Base-by-base conservation (phyloP, 2,888 invertebrate species). In the Troilus luridus region DNA sequence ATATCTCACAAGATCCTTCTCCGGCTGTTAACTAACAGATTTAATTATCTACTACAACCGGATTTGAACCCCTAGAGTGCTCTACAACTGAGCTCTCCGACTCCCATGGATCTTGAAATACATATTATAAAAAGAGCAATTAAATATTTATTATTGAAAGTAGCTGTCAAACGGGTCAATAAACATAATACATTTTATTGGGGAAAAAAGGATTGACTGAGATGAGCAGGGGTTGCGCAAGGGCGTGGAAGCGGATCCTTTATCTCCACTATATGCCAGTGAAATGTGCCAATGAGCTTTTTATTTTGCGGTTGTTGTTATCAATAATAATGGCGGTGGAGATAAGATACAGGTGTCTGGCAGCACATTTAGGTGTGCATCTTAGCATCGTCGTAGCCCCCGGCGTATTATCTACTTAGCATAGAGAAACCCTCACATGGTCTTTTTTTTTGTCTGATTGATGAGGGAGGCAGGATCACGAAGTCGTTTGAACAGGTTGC, bases 281-380 rank as follows among this genome's bases (percentile, higher is more conserved):
- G 72, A 77, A 41, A 77, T 8, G 72, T 24, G 0, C 72, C 72
- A 77, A 77, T 41, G 72, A 41, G 27, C 72, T 77, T 27, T 77
- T 77, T 77, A 77, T 77, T 77, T 77, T 41, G 72, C 41, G 41
- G 27, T 77, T 77, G 19, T 41, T 77, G 6, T 0, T 41, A 77
- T 77, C 72, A 77, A 77, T 77, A 77, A 77, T 77, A 77, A 77
- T 77, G 72, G 72, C 72, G 27, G 8, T 77, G 7, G 7, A 77
- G 72, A 77, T 77, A 77, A 77, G 72, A 77, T 77, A 77, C 67
- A 41, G 72, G 72, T 77, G 72, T 77, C 19, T 27, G 72, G 72
- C 72, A 77, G 72, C 19, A 77, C 72, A 77, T 77, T 77, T 8
- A 41, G 72, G 17, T 77, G 72, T 77, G 72, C 72, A 77, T 77